Base-by-base conservation (phyloP, 2,113 vertebrate genomes). In the Todiramphus saurophagus region DNA sequence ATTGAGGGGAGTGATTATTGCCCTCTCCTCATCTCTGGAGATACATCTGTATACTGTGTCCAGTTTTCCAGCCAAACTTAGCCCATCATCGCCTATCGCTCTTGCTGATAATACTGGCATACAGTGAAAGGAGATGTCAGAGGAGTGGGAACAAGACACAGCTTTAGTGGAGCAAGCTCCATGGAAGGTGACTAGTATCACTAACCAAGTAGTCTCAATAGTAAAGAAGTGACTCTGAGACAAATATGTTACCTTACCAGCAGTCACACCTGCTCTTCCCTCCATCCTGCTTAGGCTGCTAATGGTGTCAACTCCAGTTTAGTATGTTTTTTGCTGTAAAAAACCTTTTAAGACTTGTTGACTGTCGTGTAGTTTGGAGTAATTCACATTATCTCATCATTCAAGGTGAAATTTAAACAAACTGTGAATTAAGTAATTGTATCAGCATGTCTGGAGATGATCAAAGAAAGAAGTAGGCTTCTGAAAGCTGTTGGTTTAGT, bases 391-490 rank as follows among this genome's bases (percentile, higher is more conserved):
- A 80, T 91, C 63, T 51, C 58, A 33, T 60, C 58, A 50, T 62
- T 89, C 69, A 44, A 94, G 60, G 53, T 62, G 83, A 90, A 83
- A 60, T 87, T 91, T 92, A 83, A 94, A 72, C 21, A 53, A 94
- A 80, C 60, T 1, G 7, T 84, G 44, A 95, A 81, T 87, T 88
- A 87, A 79, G 75, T 0, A 13, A 64, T 73, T 58, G 48, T 95
- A 70, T 90, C 87, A 73, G 69, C 75, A 86, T 58, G 77, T 83
- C 76, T 95, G 64, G 59, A 86, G 80, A 95, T 87, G 81, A 86
- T 93, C 83, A 93, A 89, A 92, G 70, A 56, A 80, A 75, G 75
- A 94, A 95, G 83, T 87, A 81, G 13, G 72, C 28, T 82, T 93
- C 79, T 95, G 72, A 90, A 94, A 84, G 62, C 55, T 66, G 48